A percentile compares a stretch with the other conserved stretches of the same genome.
These are phyloP conservation scores for Geophilus truncorum DNA, from an alignment of 2,888 invertebrate genomes.

Conservation along the genomic window DNA sequence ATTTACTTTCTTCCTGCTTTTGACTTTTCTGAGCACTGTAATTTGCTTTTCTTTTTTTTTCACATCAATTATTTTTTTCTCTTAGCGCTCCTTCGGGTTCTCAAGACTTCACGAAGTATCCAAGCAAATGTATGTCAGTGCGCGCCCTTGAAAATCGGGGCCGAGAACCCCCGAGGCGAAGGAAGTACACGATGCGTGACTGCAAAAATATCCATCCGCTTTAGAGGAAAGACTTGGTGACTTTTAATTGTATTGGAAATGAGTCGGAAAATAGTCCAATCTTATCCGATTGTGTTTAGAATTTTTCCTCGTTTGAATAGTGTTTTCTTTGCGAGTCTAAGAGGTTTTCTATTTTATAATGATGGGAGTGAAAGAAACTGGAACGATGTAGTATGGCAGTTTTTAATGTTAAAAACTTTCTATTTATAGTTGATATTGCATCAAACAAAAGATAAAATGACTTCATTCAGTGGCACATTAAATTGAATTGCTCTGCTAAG, in stretches of 20 bases:
- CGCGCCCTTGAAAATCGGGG: background rate
- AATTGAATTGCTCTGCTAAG: background rate
- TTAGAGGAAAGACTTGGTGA: background rate
- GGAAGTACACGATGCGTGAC: background rate
- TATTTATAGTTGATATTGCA: background rate
- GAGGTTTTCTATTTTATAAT: background rate
- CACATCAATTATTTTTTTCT: background rate
- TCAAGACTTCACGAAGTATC: background rate
- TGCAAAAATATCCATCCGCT: background rate
- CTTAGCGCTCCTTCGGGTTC: background rate
- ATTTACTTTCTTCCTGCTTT: background rate
- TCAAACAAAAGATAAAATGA: background rate
- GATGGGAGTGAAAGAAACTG: background rate
- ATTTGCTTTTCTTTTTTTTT: background rate
- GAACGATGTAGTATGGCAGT: background rate
- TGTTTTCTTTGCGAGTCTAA: background rate
- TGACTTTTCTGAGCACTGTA: background rate
- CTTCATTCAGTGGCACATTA: background rate
- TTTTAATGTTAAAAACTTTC: background rate
- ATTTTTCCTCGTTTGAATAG: too few relatives aligned
- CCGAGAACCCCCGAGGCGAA: background rate
- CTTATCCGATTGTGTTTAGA: background rate
- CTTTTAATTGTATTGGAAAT: background rate
- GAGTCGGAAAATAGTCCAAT: background rate
- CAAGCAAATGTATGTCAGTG: background rate